These are phyloP conservation scores for Xestoiulus laeticollis DNA, from an alignment of 2,888 invertebrate species.

Conservation along the genomic window DNA sequence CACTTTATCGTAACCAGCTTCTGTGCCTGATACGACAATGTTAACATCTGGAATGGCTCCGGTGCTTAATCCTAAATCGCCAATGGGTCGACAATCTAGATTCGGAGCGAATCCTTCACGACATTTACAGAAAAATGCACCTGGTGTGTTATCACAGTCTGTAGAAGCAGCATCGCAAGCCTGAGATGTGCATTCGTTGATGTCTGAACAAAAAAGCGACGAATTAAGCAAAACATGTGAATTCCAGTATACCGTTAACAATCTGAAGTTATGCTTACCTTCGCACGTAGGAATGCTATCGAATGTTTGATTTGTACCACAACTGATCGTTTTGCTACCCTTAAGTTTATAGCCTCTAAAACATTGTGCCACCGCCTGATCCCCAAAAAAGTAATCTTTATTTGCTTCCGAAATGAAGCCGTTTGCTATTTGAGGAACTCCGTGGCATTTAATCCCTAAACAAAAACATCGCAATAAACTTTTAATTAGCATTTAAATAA, in stretches of 20 bases:
- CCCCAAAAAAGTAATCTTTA: constrained; percentile 82
- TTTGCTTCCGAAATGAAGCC: constrained; percentile 85
- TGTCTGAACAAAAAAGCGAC: constrained; percentile 69
- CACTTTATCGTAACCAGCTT: constrained; percentile 82
- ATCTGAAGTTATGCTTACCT: constrained; percentile 64
- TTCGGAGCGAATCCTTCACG: constrained; percentile 83
- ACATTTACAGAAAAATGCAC: constrained; percentile 86
- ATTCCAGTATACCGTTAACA: neutral
- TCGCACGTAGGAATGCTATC: constrained; percentile 87
- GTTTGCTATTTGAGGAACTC: constrained; percentile 74
- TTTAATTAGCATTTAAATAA: neutral
- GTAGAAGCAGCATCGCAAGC: constrained; percentile 92
- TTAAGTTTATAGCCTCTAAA: constrained; percentile 87
- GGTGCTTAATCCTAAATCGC: constrained; percentile 85
- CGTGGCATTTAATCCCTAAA: constrained; percentile 58
- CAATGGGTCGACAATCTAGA: constrained; percentile 88
- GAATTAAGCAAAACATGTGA: neutral
- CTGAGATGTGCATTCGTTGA: constrained; percentile 87
- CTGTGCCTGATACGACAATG: constrained; percentile 83
- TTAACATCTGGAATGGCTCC: constrained; percentile 91
- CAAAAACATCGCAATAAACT: constrained; percentile 52
- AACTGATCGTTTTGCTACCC: constrained; percentile 81
- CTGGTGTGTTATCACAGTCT: constrained; percentile 87
- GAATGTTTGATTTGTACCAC: constrained; percentile 84
- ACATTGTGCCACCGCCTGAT: constrained; percentile 91